A percentile compares a stretch with the other conserved stretches of the same genome.
phyloP scores from a whole-genome alignment of 2,888 invertebrate genomes.

The Heterodera filipjevi region DNA sequence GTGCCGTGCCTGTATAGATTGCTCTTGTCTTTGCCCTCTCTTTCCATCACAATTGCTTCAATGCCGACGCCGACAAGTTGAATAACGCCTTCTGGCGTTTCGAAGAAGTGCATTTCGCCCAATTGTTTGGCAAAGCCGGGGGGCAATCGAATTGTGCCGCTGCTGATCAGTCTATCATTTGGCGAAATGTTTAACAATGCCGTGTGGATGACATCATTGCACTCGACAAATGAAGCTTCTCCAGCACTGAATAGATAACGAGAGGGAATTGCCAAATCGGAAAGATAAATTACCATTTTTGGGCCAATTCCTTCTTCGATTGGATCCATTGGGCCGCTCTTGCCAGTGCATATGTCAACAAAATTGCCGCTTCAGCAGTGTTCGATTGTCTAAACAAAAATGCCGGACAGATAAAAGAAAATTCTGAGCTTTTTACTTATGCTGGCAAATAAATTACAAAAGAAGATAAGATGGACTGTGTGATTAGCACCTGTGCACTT shows the following conservation, averaged over 20 bases:
- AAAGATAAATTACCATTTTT: conserved; percentile 43
- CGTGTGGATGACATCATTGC: conserved; percentile 26
- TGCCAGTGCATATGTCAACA: conserved; percentile 60
- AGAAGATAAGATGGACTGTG: not conserved
- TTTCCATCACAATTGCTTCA: conserved; percentile 27
- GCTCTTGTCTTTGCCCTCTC: conserved; percentile 13
- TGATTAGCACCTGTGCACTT: conserved; percentile 17
- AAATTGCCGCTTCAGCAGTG: conserved; percentile 51
- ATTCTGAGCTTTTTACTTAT: too few species aligned
- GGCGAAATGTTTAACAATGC: conserved; percentile 28
- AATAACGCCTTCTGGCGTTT: conserved; percentile 12
- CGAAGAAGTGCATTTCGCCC: conserved; percentile 18
- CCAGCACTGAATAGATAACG: not conserved
- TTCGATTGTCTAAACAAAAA: not conserved
- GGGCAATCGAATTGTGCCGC: conserved; percentile 2
- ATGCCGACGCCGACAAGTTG: conserved; percentile 23
- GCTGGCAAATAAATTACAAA: too few species aligned
- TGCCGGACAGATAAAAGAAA: not conserved
- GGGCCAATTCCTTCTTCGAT: conserved; percentile 46
- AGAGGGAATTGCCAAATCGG: not conserved
- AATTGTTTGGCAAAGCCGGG: conserved; percentile 23
- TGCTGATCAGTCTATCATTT: not conserved
- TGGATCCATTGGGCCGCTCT: conserved; percentile 53
- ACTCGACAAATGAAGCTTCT: conserved; percentile 3
- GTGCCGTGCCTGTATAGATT: conserved; percentile 20